A percentile compares a stretch with the other conserved stretches of the same genome.
phyloP scores from a whole-genome alignment of 2,888 invertebrate species.

The Cephus spinipes region DNA sequence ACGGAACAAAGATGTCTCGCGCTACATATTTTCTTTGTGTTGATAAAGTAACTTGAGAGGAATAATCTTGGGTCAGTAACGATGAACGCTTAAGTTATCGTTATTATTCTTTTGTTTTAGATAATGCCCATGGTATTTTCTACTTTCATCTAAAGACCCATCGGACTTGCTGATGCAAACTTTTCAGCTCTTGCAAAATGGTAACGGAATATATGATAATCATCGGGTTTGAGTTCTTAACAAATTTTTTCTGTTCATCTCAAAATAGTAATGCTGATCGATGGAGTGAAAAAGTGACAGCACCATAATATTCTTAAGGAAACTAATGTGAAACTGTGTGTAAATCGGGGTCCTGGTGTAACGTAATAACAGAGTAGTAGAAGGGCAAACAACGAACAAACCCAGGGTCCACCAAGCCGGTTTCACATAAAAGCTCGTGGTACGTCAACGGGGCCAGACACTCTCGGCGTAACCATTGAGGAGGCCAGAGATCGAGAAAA shows the following conservation, averaged over 20 bases:
- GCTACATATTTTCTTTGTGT: neutral
- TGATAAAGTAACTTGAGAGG: neutral
- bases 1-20: neutral
- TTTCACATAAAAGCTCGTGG: slow-evolving; percentile 58
- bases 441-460: slow-evolving; percentile 53
- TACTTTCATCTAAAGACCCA: neutral
- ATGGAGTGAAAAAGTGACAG: neutral
- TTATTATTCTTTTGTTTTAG: neutral
- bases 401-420: slow-evolving; percentile 54
- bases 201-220: neutral
- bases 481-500: slow-evolving; percentile 22
- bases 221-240: no score
- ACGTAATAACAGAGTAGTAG: slow-evolving; percentile 15
- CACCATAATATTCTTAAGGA: neutral
- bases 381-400: slow-evolving; percentile 47
- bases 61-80: neutral
- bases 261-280: neutral
- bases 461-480: slow-evolving; percentile 42
- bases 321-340: neutral
- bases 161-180: neutral
- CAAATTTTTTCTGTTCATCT: neutral
- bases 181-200: neutral
- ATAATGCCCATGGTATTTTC: neutral
- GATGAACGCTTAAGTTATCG: neutral
- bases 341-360: neutral